These are phyloP conservation scores for Resseliella maxima DNA, from an alignment of 2,888 invertebrate species.

Conservation along the genomic window DNA sequence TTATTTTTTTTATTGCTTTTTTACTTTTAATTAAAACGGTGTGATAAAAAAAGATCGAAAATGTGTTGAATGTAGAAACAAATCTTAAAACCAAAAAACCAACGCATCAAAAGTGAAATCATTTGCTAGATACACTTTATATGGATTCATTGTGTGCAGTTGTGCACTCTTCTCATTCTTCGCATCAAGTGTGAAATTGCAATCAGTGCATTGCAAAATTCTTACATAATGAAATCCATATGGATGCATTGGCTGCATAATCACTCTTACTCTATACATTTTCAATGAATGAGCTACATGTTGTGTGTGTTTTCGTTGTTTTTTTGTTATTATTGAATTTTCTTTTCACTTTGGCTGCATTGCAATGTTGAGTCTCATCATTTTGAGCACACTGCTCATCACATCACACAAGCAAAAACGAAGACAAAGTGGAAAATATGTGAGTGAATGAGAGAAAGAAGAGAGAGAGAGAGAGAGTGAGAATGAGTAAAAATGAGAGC, in stretches of 20 bases:
- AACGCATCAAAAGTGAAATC: not conserved
- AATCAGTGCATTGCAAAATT: constrained; percentile 13
- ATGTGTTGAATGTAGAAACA: not conserved
- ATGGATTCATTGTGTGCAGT: not conserved
- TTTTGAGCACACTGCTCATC: not conserved
- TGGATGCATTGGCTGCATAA: not conserved
- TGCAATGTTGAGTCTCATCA: not conserved
- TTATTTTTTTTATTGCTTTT: too few relatives aligned
- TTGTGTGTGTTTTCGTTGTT: too few relatives aligned
- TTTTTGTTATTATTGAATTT: too few relatives aligned
- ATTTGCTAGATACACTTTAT: not conserved
- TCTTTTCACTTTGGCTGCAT: too few relatives aligned
- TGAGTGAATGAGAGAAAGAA: not conserved
- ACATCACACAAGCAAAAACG: not conserved
- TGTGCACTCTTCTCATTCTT: not conserved
- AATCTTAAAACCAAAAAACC: not conserved
- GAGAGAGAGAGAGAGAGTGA: not conserved
- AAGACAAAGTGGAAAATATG: not conserved
- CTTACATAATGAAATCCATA: constrained; percentile 6
- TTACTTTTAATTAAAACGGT: too few relatives aligned
- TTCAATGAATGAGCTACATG: not conserved
- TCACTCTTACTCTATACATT: not conserved
- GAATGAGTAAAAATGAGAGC: not conserved
- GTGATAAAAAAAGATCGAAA: not conserved
- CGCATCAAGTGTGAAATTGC: not conserved